phyloP scores from a whole-genome alignment of 1,140 invertebrate species.

The Dufourea novaeangliae region DNA sequence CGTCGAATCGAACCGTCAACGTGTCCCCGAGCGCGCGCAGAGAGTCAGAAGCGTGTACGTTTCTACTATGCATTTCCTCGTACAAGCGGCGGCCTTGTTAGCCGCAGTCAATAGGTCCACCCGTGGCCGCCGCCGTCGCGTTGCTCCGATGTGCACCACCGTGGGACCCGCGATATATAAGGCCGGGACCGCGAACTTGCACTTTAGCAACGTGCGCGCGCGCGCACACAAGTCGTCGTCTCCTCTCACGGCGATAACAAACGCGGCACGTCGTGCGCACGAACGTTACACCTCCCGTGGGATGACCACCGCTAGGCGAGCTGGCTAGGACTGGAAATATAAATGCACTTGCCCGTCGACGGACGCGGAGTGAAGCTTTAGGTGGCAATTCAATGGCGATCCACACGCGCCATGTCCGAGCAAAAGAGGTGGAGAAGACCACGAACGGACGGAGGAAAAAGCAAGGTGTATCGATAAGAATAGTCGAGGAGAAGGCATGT shows the following conservation, averaged over 20 bases:
- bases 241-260: constrained; percentile 43
- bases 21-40: not conserved
- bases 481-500: not conserved
- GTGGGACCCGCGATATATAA: constrained; percentile 53
- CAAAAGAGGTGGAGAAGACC: constrained; percentile 5
- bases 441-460: not conserved
- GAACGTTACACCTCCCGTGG: constrained; percentile 4
- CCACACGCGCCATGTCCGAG: constrained; percentile 11
- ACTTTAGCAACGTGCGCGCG: no score
- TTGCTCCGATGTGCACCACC: constrained; percentile 34
- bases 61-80: constrained; percentile 37
- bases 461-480: constrained; percentile 23
- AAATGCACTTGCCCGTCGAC: constrained; percentile 39
- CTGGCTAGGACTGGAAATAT: constrained; percentile 30
- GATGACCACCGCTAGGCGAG: constrained; percentile 14
- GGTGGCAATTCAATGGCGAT: constrained; percentile 55
- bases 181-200: constrained; percentile 40
- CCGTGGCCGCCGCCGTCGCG: not conserved
- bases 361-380: constrained; percentile 26
- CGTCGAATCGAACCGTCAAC: constrained; percentile 4
- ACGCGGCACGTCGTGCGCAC: constrained; percentile 36
- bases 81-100: constrained; percentile 35
- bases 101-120: constrained; percentile 18
- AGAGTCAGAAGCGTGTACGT: constrained; percentile 25
- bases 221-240: constrained; percentile 7